A percentile compares a stretch with the other conserved stretches of the same genome.
Conservation (phyloP, 1,140 invertebrate species). For the Octopus bimaculoides region DNA sequence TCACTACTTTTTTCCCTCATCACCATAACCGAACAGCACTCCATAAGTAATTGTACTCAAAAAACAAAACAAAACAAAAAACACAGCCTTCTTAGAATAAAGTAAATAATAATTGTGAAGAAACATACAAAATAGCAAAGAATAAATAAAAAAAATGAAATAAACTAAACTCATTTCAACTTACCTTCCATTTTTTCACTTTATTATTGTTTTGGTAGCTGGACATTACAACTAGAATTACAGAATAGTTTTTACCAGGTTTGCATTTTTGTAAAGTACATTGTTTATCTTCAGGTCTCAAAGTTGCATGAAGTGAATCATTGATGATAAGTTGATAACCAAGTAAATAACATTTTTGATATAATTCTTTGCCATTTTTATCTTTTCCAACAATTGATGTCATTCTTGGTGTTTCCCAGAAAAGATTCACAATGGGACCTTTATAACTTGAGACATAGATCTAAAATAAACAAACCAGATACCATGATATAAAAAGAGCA, state of each 20-base stretch:
- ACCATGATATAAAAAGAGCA: no score
- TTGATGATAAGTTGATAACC: constrained; percentile 58
- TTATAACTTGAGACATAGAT: constrained; percentile 49
- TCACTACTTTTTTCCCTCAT: no score
- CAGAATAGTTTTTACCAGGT: constrained; percentile 50
- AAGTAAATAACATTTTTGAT: constrained; percentile 48
- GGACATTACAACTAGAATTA: constrained; percentile 54
- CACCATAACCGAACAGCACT: no score
- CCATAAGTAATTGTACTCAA: no score
- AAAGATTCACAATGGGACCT: constrained; percentile 47
- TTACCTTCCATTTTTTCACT: constrained; percentile 47
- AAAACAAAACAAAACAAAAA: no score
- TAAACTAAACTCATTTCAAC: neutral
- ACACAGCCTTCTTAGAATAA: no score
- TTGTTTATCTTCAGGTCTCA: constrained; percentile 46
- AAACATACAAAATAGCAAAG: no score
- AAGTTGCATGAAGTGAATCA: constrained; percentile 49
- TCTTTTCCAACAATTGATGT: constrained; percentile 49
- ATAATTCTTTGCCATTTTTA: constrained; percentile 40
- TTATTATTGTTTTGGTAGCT: constrained; percentile 48
- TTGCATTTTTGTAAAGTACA: constrained; percentile 56
- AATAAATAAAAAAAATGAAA: no score
- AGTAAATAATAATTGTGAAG: no score
- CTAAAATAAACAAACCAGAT: neutral
- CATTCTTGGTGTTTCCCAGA: constrained; percentile 56